Evolutionary conservation across 2,797 vertebrate genomes (phyloP).

Genomic region (Mus spretus): DNA sequence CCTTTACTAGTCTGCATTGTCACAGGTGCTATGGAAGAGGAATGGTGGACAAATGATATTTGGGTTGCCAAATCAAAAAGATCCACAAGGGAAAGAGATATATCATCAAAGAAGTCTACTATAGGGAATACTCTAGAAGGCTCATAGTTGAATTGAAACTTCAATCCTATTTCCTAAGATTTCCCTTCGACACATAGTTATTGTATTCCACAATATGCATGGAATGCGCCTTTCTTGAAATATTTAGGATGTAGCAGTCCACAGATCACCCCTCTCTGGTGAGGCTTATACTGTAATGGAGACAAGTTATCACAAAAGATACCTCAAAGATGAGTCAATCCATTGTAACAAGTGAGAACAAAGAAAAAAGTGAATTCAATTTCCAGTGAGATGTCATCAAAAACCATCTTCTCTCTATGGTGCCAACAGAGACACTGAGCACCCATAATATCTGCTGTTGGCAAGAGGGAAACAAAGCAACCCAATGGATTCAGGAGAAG

Average conservation of each 20-base stretch:
- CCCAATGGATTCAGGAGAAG: not conserved
- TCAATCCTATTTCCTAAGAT: not conserved
- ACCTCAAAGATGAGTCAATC: not conserved
- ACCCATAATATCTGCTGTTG: not conserved
- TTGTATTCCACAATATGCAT: constrained; percentile 8
- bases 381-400: constrained; percentile 31
- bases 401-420: not conserved
- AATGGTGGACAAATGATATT: not conserved
- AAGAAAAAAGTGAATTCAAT: not conserved
- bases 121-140: constrained; percentile 5
- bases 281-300: not conserved
- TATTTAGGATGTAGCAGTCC: not conserved
- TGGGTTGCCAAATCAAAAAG: not conserved
- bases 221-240: not conserved
- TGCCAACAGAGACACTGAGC: not conserved
- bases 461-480: not conserved
- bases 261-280: not conserved
- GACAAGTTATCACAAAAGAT: not conserved
- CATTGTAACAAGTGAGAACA: not conserved
- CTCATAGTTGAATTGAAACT: not conserved
- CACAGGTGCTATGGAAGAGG: not conserved
- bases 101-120: constrained; percentile 21
- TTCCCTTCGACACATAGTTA: not conserved
- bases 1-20: not conserved
- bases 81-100: not conserved